Evolutionary conservation across 2,113 vertebrate genomes (phyloP).

Genomic region (Planiliza haematocheilus): DNA sequence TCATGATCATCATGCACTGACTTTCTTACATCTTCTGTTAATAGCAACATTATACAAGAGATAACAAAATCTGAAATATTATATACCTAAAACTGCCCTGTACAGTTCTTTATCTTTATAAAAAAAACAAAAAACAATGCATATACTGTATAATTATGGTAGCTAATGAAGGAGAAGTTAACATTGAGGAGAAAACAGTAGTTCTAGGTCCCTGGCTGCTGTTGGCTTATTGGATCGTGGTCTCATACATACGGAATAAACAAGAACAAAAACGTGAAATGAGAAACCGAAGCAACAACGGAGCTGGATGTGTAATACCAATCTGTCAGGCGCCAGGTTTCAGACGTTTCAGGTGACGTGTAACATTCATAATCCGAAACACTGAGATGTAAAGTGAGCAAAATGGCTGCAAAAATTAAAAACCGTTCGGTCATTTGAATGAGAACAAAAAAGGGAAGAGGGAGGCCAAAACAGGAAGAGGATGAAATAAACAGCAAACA

Average conservation of each 20-base stretch:
- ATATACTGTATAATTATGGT: slow-evolving; percentile 80
- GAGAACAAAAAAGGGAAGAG: background rate
- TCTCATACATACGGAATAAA: slow-evolving; percentile 79
- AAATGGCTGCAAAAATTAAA: too few relatives aligned
- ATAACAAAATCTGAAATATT: slow-evolving; percentile 91
- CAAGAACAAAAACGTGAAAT: slow-evolving; percentile 67
- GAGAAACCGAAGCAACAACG: slow-evolving; percentile 29
- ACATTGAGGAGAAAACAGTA: slow-evolving; percentile 83
- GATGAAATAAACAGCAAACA: slow-evolving; percentile 3
- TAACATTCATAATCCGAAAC: slow-evolving; percentile 47
- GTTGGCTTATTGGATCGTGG: slow-evolving; percentile 85
- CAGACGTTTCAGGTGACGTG: slow-evolving; percentile 32
- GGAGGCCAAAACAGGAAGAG: too few relatives aligned
- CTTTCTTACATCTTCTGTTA: slow-evolving; percentile 99
- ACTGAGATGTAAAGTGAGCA: slow-evolving; percentile 28
- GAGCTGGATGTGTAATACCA: slow-evolving; percentile 23
- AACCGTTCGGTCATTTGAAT: too few relatives aligned
- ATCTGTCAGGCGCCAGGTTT: slow-evolving; percentile 34
- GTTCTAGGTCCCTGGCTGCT: slow-evolving; percentile 89
- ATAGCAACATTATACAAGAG: slow-evolving; percentile 87
- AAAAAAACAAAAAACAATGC: slow-evolving; percentile 88
- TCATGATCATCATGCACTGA: slow-evolving; percentile 88
- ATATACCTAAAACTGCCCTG: slow-evolving; percentile 93
- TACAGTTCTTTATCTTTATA: slow-evolving; percentile 87
- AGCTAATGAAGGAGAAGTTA: slow-evolving; percentile 84